These are phyloP conservation scores for Psephotus haematonotus DNA, from an alignment of 2,113 vertebrate species.

Conservation along the genomic window DNA sequence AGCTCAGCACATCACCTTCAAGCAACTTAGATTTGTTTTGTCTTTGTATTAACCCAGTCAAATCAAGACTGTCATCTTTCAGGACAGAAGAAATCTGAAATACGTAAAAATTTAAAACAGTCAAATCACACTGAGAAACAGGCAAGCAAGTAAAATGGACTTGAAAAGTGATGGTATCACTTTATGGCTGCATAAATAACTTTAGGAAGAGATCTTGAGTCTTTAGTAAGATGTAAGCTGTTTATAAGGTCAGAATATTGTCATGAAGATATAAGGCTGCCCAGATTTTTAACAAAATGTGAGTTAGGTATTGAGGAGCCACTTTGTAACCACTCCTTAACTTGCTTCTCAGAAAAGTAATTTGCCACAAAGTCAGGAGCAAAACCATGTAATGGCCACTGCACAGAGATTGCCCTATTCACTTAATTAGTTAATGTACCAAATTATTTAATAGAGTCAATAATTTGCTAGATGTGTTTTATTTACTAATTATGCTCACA, in stretches of 20 bases:
- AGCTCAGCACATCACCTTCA: background rate
- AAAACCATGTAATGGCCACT: background rate
- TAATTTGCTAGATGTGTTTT: background rate
- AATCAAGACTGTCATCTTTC: background rate
- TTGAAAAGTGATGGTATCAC: background rate
- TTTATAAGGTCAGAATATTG: background rate
- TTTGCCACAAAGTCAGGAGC: background rate
- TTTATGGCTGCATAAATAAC: background rate
- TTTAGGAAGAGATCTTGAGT: background rate
- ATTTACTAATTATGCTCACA: background rate
- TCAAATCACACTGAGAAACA: background rate
- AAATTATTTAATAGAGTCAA: background rate
- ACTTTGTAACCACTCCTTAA: background rate
- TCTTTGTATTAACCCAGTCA: background rate
- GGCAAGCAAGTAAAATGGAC: background rate
- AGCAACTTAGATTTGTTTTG: background rate
- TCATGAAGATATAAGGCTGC: background rate
- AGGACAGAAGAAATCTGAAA: background rate
- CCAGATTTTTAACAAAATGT: background rate
- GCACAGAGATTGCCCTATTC: background rate
- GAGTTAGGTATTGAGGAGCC: background rate
- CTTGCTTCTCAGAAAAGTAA: background rate
- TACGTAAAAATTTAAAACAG: background rate
- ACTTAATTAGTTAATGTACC: background rate
- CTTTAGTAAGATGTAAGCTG: background rate